A percentile compares a stretch with the other conserved stretches of the same genome.
phyloP scores from a whole-genome alignment of 37 sponge, comb jelly and placozoan genomes.

The Bolinopsis microptera region DNA sequence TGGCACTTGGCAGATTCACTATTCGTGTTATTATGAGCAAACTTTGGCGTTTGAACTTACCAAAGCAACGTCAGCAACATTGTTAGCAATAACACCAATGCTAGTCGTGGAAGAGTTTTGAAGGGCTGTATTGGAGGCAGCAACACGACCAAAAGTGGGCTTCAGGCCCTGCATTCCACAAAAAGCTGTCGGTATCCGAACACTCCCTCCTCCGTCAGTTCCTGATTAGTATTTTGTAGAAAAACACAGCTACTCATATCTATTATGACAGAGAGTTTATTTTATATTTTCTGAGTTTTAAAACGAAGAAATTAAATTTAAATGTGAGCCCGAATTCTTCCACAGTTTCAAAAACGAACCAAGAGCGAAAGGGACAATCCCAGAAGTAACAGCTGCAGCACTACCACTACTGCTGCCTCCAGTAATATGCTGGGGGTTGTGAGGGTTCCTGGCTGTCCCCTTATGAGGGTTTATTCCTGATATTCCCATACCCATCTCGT shows the following conservation, averaged over 20 bases:
- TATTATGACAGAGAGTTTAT: too few relatives aligned
- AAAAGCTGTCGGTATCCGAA: constrained; percentile 81
- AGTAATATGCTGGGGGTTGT: constrained; percentile 74
- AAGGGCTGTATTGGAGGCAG: constrained; percentile 49
- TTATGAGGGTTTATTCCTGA: constrained; percentile 86
- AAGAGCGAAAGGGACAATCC: constrained; percentile 80
- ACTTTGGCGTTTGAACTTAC: constrained; percentile 12
- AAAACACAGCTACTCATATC: too few relatives aligned
- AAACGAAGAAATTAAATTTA: too few relatives aligned
- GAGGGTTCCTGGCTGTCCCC: constrained; percentile 84
- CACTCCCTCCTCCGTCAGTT: constrained; percentile 91
- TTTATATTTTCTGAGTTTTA: too few relatives aligned
- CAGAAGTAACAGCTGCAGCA: constrained; percentile 84
- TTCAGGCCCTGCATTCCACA: constrained; percentile 92
- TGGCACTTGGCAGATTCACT: too few relatives aligned
- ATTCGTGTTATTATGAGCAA: too few relatives aligned
- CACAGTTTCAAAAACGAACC: constrained; percentile 66
- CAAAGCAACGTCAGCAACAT: constrained; percentile 73
- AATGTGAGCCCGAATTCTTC: too few relatives aligned
- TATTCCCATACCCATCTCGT: constrained; percentile 87
- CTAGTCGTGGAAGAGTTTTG: constrained; percentile 66
- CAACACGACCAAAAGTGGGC: constrained; percentile 75
- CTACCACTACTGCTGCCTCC: constrained; percentile 93
- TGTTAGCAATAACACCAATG: constrained; percentile 72
- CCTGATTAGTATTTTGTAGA: too few relatives aligned